Conservation (phyloP, 2,113 vertebrate genomes). For the Geothlypis trichas region DNA sequence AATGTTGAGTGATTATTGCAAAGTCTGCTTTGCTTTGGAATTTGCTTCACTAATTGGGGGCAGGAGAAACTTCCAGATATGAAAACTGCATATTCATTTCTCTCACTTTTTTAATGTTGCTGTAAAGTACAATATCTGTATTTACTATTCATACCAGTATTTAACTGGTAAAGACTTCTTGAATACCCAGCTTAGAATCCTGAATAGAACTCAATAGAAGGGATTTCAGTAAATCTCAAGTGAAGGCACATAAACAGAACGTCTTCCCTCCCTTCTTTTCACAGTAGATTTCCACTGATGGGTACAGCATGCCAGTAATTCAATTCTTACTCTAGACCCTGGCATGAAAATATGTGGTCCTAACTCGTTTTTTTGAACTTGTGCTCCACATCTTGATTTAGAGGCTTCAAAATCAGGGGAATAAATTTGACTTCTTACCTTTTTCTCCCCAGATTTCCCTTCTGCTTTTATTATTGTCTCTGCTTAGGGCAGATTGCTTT, state of each 20-base stretch:
- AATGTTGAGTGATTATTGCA: conserved; percentile 33
- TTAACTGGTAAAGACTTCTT: conserved; percentile 24
- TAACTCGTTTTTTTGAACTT: neutral
- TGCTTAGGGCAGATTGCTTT: neutral
- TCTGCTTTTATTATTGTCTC: conserved; percentile 5
- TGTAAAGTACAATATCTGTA: conserved; percentile 51
- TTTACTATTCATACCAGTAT: conserved; percentile 62
- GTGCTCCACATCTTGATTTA: conserved; percentile 20
- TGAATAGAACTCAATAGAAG: conserved; percentile 20
- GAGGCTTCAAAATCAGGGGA: neutral
- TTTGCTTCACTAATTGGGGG: conserved; percentile 28
- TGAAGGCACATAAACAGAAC: neutral
- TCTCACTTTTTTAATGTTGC: conserved; percentile 11
- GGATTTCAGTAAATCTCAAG: conserved; percentile 49
- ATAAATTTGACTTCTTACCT: neutral
- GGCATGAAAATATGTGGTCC: neutral
- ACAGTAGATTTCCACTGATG: conserved; percentile 43
- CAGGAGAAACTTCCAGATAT: conserved; percentile 15
- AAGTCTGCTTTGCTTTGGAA: conserved; percentile 11
- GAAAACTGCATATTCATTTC: conserved; percentile 40
- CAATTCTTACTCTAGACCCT: conserved; percentile 6
- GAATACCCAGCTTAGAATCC: conserved; percentile 18
- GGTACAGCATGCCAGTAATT: neutral
- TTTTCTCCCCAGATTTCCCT: neutral
- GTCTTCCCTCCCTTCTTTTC: conserved; percentile 10